Conservation (phyloP, 1,140 invertebrate genomes). For the Bombus huntii region DNA sequence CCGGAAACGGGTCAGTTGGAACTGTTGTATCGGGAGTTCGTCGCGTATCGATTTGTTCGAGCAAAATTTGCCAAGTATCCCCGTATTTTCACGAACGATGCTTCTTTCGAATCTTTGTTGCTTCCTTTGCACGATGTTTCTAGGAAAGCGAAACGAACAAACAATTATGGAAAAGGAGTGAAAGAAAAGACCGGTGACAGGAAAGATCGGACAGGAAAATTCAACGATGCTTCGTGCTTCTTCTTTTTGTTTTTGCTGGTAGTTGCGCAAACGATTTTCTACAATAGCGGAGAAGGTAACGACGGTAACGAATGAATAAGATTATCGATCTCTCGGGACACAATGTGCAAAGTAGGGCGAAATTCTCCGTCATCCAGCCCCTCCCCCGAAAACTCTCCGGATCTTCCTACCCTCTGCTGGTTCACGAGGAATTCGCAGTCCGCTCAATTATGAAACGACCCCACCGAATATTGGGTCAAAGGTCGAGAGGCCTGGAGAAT, state of each 20-base stretch:
- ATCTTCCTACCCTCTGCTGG: not conserved
- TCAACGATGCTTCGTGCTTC: not conserved
- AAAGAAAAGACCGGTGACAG: not conserved
- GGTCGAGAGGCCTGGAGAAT: slow-evolving; percentile 51
- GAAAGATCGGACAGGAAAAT: not conserved
- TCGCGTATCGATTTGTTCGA: slow-evolving; percentile 47
- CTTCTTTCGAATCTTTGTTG: not conserved
- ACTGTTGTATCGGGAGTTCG: slow-evolving; percentile 39
- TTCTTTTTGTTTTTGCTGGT: not conserved
- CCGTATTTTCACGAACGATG: not conserved
- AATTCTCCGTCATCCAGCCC: slow-evolving; percentile 28
- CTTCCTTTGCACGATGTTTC: not conserved
- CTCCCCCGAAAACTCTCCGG: slow-evolving; percentile 5
- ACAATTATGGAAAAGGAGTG: not conserved
- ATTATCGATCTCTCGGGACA: slow-evolving; percentile 59
- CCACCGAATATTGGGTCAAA: slow-evolving; percentile 62
- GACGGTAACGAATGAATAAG: slow-evolving; percentile 54
- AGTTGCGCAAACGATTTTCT: not conserved
- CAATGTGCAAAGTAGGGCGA: slow-evolving; percentile 52
- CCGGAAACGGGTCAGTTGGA: slow-evolving; percentile 53
- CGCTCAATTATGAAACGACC: slow-evolving; percentile 59
- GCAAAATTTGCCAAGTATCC: not conserved
- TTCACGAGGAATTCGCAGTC: slow-evolving; percentile 54
- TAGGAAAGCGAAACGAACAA: not conserved
- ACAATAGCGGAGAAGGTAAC: slow-evolving; percentile 4